Evolutionary conservation across 2,797 vertebrate species (phyloP), one percentile per base, ranked within the genome.

Genomic region (Sebastes cheni): DNA sequence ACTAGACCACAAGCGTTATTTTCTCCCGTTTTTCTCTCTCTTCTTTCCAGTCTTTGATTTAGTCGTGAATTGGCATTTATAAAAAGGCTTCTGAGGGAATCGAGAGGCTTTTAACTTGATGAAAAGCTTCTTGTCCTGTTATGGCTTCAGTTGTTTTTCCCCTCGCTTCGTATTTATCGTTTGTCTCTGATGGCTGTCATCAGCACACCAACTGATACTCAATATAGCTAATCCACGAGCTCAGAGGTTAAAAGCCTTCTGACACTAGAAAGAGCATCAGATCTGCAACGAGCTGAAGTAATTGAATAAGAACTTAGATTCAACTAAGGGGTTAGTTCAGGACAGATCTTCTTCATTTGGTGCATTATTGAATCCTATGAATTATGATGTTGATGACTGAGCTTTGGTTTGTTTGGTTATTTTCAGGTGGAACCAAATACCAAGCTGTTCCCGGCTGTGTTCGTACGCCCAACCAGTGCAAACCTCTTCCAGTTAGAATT

Each of bases 401-500:
- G 0, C 13, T 74, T 32, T 76, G 13, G 74, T 27, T 39, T 39
- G 0, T 39, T 39, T 39, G 36, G 36, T 39, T 78, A 42, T 58
- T 59, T 83, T 66, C 66, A 99, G 99, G 97, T 99, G 94, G 99
- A 99, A 89, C 97, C 98, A 78, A 97, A 97, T 82, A 98, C 98
- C 30, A 99, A 98, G 87, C 95, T 99, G 74, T 99, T 99, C 84
- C 98, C 99, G 73, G 98, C 99, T n/a, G 96, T 98, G 81, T 99
- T 99, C 91, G 94, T 97, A 32, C 95, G 92, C 58, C 98, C 99
- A 50, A 99, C 98, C 0, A 97, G 97, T 81, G 95, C 97, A 61
- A 98, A 97, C 86, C 95, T 99, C 85, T 95, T 99, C 95, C 98
- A 99, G 92, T 97, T 99, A 94, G 98, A 99, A 94, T 97, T 99